phyloP scores from a whole-genome alignment of 2,797 vertebrate genomes.

The Rhinella marina region DNA sequence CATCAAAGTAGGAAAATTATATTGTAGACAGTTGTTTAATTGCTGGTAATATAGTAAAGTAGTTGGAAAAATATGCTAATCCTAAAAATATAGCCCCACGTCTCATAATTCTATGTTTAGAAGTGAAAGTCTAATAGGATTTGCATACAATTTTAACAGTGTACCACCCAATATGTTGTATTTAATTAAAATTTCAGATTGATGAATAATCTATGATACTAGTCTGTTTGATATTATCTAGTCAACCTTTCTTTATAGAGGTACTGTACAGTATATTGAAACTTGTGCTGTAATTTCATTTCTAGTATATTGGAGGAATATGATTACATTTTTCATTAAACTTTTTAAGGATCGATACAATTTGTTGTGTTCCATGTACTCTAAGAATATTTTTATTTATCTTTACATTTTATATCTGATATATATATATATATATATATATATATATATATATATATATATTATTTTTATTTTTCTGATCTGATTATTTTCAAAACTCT shows the following conservation, averaged over 20 bases:
- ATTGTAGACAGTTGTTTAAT: not conserved
- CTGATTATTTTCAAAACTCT: conserved; percentile 19
- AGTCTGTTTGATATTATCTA: conserved; percentile 27
- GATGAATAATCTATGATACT: conserved; percentile 43
- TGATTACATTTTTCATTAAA: conserved; percentile 37
- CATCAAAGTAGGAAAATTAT: too few species aligned
- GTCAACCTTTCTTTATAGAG: conserved; percentile 21
- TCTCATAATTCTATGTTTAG: not conserved
- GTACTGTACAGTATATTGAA: conserved; percentile 14
- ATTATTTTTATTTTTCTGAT: not conserved
- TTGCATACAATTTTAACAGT: not conserved
- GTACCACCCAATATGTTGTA: conserved; percentile 2
- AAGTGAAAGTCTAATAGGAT: not conserved
- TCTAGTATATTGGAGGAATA: conserved; percentile 16
- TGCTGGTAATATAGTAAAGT: not conserved
- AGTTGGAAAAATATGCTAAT: not conserved
- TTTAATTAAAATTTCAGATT: conserved; percentile 41
- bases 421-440: too few species aligned
- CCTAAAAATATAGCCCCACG: not conserved
- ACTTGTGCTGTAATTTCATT: conserved; percentile 35
- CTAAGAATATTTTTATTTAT: conserved; percentile 21
- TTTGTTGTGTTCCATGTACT: conserved; percentile 40
- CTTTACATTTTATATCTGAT: conserved; percentile 11
- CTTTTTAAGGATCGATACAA: not conserved
- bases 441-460: not conserved